Evolutionary conservation across 1,140 invertebrate species (phyloP).

Genomic region (Drosophila takahashii): DNA sequence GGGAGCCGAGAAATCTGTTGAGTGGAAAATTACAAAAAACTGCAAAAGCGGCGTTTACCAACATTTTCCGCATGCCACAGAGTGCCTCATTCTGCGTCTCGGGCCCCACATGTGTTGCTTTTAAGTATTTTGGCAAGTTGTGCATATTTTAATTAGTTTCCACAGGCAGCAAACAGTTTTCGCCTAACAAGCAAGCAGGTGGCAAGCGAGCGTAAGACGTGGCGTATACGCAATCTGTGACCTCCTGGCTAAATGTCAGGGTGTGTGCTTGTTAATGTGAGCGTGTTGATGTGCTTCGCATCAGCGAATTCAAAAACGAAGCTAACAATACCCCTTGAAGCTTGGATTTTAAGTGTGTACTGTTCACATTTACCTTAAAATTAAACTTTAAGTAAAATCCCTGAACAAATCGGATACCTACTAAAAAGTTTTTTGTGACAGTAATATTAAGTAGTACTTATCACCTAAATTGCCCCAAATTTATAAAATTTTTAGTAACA

Average conservation of each 20-base stretch:
- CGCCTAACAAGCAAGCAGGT: constrained; percentile 45
- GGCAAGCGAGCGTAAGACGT: constrained; percentile 27
- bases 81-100: constrained; percentile 17
- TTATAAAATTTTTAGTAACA: no score
- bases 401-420: no score
- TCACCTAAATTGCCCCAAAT: no score
- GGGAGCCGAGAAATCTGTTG: constrained; percentile 56
- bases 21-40: constrained; percentile 80
- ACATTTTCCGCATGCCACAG: constrained; percentile 49
- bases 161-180: constrained; percentile 48
- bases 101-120: constrained; percentile 39
- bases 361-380: no score
- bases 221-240: constrained; percentile 61
- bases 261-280: constrained; percentile 14
- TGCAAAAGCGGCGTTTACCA: constrained; percentile 71
- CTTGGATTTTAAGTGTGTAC: neutral
- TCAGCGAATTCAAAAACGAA: constrained; percentile 3
- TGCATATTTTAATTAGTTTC: constrained; percentile 82
- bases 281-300: neutral
- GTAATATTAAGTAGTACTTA: no score
- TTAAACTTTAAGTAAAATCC: no score
- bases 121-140: constrained; percentile 78
- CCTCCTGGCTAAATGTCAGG: constrained; percentile 7
- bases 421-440: no score
- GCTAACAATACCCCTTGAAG: neutral